A percentile compares a stretch with the other conserved stretches of the same genome.
Evolutionary conservation across 2,797 vertebrate species (phyloP).

Genomic region (Alcedo quadribrachys): DNA sequence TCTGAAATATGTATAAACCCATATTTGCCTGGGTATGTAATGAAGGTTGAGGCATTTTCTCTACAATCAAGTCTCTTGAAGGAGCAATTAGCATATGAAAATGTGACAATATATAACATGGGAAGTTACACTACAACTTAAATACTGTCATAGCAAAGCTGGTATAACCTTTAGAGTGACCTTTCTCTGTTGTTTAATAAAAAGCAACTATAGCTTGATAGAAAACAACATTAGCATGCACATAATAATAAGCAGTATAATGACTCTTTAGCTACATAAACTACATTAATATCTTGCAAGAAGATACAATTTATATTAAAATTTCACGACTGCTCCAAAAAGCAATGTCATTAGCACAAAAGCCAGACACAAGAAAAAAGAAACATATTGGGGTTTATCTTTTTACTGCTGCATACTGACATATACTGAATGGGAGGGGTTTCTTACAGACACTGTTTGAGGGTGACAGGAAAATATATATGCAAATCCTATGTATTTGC

Average conservation of each 20-base stretch:
- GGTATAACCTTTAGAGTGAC: slow-evolving; percentile 29
- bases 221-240: slow-evolving; percentile 38
- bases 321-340: neutral
- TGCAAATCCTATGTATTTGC: neutral
- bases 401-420: neutral
- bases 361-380: neutral
- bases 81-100: slow-evolving; percentile 38
- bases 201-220: neutral
- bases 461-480: neutral
- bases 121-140: neutral
- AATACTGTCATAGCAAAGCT: slow-evolving; percentile 17
- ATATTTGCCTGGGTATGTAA: neutral
- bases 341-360: neutral
- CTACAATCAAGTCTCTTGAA: neutral
- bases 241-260: slow-evolving; percentile 36
- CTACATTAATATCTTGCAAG: slow-evolving; percentile 8
- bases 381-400: neutral
- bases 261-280: neutral
- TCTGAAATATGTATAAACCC: neutral
- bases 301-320: slow-evolving; percentile 15
- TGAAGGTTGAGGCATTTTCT: neutral
- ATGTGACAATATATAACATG: neutral
- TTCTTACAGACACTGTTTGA: neutral
- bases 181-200: slow-evolving; percentile 24
- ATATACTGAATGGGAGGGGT: neutral